Percentiles rank a stretch among this genome's conserved stretches.
phyloP scores from a whole-genome alignment of 1,140 invertebrate species.

The Apis florea region DNA sequence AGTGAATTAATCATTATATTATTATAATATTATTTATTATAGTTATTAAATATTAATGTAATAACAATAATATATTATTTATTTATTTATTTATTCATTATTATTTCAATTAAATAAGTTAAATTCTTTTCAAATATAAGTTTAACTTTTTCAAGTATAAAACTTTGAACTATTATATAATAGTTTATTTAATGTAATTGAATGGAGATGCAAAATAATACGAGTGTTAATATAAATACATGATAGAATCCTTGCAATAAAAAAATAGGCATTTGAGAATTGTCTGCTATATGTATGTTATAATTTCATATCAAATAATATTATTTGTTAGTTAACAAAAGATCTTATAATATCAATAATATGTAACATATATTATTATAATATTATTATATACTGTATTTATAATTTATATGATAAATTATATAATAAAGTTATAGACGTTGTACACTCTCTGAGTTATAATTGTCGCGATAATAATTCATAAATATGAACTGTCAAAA shows the following conservation, averaged over 20 bases:
- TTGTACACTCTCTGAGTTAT: conserved; percentile 48
- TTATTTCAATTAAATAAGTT: too few species aligned
- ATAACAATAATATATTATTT: too few species aligned
- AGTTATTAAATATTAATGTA: too few species aligned
- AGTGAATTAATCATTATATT: too few species aligned
- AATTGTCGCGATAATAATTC: conserved; percentile 52
- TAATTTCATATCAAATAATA: conserved; percentile 36
- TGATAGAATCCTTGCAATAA: not conserved
- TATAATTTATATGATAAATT: conserved; percentile 50
- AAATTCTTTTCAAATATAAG: too few species aligned
- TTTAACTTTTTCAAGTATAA: too few species aligned
- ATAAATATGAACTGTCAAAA: conserved; percentile 57
- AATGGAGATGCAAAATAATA: not conserved
- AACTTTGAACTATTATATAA: too few species aligned
- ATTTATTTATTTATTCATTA: too few species aligned
- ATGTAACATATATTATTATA: too few species aligned
- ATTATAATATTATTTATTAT: too few species aligned
- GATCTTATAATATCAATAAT: conserved; percentile 31
- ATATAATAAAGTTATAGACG: too few species aligned
- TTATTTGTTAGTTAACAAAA: not conserved
- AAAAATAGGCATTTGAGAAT: not conserved
- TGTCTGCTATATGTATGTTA: not conserved
- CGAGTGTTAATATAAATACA: not conserved
- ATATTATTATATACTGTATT: too few species aligned
- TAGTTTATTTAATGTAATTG: not conserved